Percentiles rank a stretch among this genome's conserved stretches.
These are phyloP conservation scores for Edolisoma coerulescens DNA, from an alignment of 2,113 vertebrate genomes.

Conservation along the genomic window DNA sequence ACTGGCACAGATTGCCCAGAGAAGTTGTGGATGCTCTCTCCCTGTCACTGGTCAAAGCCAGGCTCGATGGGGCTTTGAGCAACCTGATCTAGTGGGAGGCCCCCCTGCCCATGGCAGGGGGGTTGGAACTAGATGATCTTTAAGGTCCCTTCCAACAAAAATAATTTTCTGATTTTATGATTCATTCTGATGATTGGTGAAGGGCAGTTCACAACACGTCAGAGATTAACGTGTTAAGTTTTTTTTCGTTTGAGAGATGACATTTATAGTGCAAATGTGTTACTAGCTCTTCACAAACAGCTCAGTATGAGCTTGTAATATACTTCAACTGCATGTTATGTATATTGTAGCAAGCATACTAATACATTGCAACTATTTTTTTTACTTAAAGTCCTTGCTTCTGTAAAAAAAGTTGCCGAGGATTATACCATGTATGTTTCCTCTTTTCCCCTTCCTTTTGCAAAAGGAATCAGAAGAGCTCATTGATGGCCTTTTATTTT, in stretches of 20 bases:
- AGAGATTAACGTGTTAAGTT: background rate
- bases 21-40: background rate
- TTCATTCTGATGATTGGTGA: background rate
- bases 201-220: background rate
- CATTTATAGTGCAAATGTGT: background rate
- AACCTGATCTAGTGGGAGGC: background rate
- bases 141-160: background rate
- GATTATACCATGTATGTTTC: background rate
- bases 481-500: background rate
- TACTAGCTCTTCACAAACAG: background rate
- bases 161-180: background rate
- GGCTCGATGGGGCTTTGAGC: background rate
- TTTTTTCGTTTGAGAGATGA: constrained; percentile 15
- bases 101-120: background rate
- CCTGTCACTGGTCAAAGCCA: background rate
- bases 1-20: background rate
- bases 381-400: background rate
- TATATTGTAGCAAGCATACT: background rate
- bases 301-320: background rate
- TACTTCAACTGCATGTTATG: background rate
- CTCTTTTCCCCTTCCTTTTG: background rate
- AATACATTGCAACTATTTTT: background rate
- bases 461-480: background rate
- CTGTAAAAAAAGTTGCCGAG: background rate
- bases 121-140: background rate